A percentile compares a stretch with the other conserved stretches of the same genome.
Evolutionary conservation across 2,113 vertebrate species (phyloP).

Genomic region (Eublepharis macularius): DNA sequence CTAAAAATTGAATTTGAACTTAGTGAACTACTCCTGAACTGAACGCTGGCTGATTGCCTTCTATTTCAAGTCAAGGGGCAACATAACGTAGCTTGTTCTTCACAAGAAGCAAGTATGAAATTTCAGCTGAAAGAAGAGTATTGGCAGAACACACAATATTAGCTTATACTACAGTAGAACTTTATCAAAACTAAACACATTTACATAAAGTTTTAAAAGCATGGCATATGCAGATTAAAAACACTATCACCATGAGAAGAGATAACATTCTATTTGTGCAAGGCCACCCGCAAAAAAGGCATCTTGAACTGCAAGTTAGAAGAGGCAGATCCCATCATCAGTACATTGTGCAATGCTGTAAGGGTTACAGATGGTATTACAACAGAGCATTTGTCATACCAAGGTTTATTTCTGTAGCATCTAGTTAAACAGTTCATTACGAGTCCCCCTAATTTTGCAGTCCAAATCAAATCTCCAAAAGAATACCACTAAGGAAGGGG

Average conservation of each 20-base stretch:
- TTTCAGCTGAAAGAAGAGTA: neutral
- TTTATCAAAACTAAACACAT: neutral
- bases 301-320: slow-evolving; percentile 12
- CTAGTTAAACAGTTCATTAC: slow-evolving; percentile 29
- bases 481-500: slow-evolving; percentile 41
- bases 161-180: neutral
- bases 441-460: slow-evolving; percentile 6
- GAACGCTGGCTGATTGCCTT: slow-evolving; percentile 5
- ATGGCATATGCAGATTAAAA: neutral
- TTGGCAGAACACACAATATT: neutral
- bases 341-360: neutral
- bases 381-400: neutral
- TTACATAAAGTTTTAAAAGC: neutral
- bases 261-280: neutral
- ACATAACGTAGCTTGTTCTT: neutral
- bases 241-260: neutral
- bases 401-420: slow-evolving; percentile 35
- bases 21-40: neutral
- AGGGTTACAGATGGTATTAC: neutral
- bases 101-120: slow-evolving; percentile 18
- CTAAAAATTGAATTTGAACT: slow-evolving; percentile 23
- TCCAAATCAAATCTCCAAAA: slow-evolving; percentile 10
- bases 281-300: slow-evolving; percentile 5
- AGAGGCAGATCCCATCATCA: neutral
- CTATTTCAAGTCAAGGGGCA: slow-evolving; percentile 1